phyloP scores from a whole-genome alignment of 2,113 vertebrate species.

The Leptodactylus fuscus region DNA sequence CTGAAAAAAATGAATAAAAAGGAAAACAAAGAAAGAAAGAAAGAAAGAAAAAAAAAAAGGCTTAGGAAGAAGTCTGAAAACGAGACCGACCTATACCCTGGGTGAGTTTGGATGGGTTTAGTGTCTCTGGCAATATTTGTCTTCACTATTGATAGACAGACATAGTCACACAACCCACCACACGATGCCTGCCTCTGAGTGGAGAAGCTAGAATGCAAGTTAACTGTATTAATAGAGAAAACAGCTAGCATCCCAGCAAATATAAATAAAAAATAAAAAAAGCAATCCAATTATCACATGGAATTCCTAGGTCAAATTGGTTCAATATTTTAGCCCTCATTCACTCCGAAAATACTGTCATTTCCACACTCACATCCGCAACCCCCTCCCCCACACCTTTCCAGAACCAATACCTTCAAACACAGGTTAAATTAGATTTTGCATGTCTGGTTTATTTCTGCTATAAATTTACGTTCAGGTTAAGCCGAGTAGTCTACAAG shows the following conservation, averaged over 20 bases:
- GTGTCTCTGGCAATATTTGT: constrained; percentile 86
- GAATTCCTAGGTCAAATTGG: constrained; percentile 70
- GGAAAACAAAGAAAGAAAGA: constrained; percentile 55
- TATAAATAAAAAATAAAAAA: constrained; percentile 68
- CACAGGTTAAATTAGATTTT: background rate
- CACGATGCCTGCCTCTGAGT: constrained; percentile 86
- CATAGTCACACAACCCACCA: constrained; percentile 88
- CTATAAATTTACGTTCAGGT: constrained; percentile 5
- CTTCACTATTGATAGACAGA: constrained; percentile 90
- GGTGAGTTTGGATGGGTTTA: constrained; percentile 88
- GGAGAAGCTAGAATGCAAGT: constrained; percentile 89
- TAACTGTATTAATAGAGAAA: constrained; percentile 90
- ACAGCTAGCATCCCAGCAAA: constrained; percentile 85
- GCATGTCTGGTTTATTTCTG: background rate
- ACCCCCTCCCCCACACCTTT: background rate
- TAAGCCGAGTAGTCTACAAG: background rate
- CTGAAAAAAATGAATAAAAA: constrained; percentile 65
- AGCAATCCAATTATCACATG: constrained; percentile 76
- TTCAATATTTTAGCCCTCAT: constrained; percentile 72
- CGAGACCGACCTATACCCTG: constrained; percentile 85
- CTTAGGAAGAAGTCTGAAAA: constrained; percentile 86
- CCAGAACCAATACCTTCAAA: background rate
- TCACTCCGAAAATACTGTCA: constrained; percentile 66
- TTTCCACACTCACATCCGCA: background rate
- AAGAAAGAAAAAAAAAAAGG: constrained; percentile 71